Percentiles rank a stretch among this genome's conserved stretches.
Evolutionary conservation across 2,888 invertebrate genomes (phyloP).

Genomic region (Dryobotodes eremita): DNA sequence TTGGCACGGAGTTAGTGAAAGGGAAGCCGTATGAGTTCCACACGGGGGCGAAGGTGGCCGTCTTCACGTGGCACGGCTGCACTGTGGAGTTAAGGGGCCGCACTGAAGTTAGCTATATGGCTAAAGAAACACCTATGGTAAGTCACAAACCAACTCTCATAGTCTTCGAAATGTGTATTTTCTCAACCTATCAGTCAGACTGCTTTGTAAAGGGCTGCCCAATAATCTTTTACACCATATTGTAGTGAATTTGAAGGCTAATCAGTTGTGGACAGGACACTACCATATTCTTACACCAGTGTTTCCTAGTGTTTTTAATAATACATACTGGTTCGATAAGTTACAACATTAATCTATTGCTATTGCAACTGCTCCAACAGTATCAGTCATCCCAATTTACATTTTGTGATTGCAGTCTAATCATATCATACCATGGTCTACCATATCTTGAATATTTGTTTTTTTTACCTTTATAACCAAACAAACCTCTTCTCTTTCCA

Average conservation of each 20-base stretch:
- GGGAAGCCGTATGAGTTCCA: constrained; percentile 97
- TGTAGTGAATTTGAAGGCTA: not conserved
- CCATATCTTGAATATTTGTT: not conserved
- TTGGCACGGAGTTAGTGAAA: constrained; percentile 98
- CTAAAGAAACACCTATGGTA: constrained; percentile 99
- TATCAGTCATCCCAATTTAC: too few species aligned
- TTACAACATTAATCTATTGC: not conserved
- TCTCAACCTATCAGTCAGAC: not conserved
- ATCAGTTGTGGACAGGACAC: not conserved
- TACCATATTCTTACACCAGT: not conserved
- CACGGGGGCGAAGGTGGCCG: constrained; percentile 97
- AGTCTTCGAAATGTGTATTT: not conserved
- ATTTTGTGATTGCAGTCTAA: not conserved
- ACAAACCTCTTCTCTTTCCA: constrained; percentile 58
- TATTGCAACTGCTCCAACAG: not conserved
- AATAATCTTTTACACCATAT: not conserved
- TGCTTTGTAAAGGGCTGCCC: not conserved
- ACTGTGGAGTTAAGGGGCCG: constrained; percentile 95
- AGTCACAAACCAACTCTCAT: constrained; percentile 31
- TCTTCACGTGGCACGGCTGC: constrained; percentile 99
- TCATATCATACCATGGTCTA: too few species aligned
- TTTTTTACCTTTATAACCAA: not conserved
- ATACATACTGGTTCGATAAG: too few species aligned
- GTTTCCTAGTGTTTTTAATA: not conserved
- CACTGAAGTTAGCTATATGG: constrained; percentile 98